Base-by-base conservation (phyloP, 1,140 invertebrate species). In the Uloborus diversus region DNA sequence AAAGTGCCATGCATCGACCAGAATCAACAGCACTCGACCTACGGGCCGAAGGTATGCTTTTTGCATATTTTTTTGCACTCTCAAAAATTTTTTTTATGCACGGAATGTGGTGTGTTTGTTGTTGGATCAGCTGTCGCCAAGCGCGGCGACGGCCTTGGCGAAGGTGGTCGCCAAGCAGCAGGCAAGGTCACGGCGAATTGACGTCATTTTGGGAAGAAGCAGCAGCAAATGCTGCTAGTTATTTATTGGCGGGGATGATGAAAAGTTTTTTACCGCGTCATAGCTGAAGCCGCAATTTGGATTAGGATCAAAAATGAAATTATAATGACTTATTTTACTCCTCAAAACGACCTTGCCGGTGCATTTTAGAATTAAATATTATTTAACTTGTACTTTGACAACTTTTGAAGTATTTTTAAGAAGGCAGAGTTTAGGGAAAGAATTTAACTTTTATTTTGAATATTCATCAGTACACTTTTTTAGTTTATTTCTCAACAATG, bases 161-260 rank as follows among this genome's bases (percentile, higher is more conserved):
- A 61, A 13, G n/a, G 27, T 14, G 14, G n/a, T 27, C 56, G 69
- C 56, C 69, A 61, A 61, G 69, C 37, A 17, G 37, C 37, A 42
- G n/a, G 37, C 69, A 73, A 73, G 69, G 69, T 73, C 69, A 73
- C 28, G 69, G 69, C 56, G 53, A 73, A 73, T 73, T 73, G 69
- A 73, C 69, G 69, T 73, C 69, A 73, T 68, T 7, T 42, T 27
- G 25, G 4, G 23, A 33, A 33, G 25, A 28, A 20, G 49, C 32
- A 23, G 23, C 28, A 33, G 42, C 32, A 47, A 49, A 42, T 49
- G 14, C 42, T 23, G 49, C 51, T 56, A 17, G 65, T 53, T 68
- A 68, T 68, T 68, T 68, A 68, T 47, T 32, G 42, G 32, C 51
- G 25, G 37, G 35, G 51, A 53, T 73, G 69, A 61, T 59, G 69